Conservation (phyloP, 2,113 vertebrate genomes). For the Hydrolagus affinis region DNA sequence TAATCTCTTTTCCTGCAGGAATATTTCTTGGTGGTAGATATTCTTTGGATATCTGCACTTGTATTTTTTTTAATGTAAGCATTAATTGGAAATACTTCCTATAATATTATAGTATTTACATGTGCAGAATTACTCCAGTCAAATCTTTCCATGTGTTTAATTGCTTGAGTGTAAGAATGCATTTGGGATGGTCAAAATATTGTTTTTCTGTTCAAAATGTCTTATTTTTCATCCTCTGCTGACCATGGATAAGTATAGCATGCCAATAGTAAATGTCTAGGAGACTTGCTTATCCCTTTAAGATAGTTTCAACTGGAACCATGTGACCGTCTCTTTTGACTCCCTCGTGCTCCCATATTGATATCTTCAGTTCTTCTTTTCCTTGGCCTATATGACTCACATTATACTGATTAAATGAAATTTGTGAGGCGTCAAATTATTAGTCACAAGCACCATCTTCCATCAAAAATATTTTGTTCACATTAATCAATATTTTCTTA, state of each 20-base stretch:
- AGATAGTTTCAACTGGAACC: not conserved
- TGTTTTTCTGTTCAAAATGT: not conserved
- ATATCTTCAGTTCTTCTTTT: not conserved
- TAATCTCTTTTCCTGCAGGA: not conserved
- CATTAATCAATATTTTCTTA: not conserved
- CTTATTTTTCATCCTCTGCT: not conserved
- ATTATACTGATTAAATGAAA: not conserved
- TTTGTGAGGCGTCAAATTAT: not conserved
- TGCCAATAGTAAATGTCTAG: not conserved
- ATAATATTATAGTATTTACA: not conserved
- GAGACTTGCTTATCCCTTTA: not conserved
- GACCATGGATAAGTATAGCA: conserved; percentile 8
- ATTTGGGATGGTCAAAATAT: not conserved
- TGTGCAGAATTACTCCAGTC: not conserved
- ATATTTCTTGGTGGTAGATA: not conserved
- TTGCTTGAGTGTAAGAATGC: not conserved
- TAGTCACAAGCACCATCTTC: not conserved
- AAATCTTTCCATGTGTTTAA: not conserved
- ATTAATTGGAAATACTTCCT: not conserved
- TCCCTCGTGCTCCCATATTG: not conserved
- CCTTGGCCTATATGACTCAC: not conserved
- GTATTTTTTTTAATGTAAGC: not conserved
- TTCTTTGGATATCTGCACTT: not conserved
- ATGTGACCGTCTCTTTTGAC: not conserved
- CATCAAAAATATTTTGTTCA: not conserved